Evolutionary conservation across 2,113 vertebrate species (phyloP).

Genomic region (Scomber colias): DNA sequence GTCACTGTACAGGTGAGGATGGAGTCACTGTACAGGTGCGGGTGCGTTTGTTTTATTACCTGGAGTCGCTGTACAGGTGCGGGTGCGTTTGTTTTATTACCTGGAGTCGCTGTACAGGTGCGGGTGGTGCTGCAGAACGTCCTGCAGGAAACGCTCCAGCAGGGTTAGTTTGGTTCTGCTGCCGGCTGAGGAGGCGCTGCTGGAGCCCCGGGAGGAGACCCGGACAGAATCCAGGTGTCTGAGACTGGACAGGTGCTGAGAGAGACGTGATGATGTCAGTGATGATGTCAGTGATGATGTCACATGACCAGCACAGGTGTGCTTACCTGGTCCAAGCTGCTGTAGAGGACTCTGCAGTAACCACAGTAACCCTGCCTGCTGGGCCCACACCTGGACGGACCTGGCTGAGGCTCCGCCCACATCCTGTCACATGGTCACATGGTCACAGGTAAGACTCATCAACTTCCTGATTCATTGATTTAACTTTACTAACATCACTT

Average conservation of each 20-base stretch:
- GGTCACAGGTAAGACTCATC: neutral
- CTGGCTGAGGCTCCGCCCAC: slow-evolving; percentile 71
- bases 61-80: too few species aligned
- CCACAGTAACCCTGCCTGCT: slow-evolving; percentile 92
- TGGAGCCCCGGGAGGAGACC: slow-evolving; percentile 76
- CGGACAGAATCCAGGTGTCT: slow-evolving; percentile 88
- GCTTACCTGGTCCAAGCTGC: slow-evolving; percentile 91
- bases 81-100: too few species aligned
- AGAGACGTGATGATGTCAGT: neutral
- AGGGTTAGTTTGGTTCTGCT: slow-evolving; percentile 78
- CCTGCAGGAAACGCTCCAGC: slow-evolving; percentile 94
- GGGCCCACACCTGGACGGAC: slow-evolving; percentile 75
- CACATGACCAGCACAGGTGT: neutral
- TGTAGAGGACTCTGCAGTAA: slow-evolving; percentile 91
- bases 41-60: neutral
- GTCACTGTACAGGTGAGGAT: neutral
- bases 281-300: neutral
- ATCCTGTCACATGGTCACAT: slow-evolving; percentile 54
- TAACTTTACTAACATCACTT: too few species aligned
- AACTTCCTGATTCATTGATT: too few species aligned
- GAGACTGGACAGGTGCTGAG: slow-evolving; percentile 91
- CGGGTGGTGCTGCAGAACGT: slow-evolving; percentile 92
- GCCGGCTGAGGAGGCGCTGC: slow-evolving; percentile 66
- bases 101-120: slow-evolving; percentile 43
- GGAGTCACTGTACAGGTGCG: neutral